Evolutionary conservation across 1,140 invertebrate species (phyloP), one percentile per base, ranked within the genome.

Genomic region (Apis florea): DNA sequence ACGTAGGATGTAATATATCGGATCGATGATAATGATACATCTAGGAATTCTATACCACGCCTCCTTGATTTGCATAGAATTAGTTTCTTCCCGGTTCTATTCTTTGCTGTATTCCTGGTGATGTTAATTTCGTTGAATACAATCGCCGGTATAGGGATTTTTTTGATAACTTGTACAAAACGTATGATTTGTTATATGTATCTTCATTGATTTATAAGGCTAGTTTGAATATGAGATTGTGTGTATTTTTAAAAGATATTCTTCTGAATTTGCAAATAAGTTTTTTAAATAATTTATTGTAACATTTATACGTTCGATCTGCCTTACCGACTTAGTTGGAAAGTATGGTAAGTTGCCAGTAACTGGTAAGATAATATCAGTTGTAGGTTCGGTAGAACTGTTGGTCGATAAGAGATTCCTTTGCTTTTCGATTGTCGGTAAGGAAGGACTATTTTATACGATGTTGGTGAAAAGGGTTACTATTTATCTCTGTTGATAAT

Each of bases 21-120:
- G 21, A 6, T 26, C 54, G 31, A 74, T 79, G 61, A 72, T 73
- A 73, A 77, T 77, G 63, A 80, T 82, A 63, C 12, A 71, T 70
- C 40, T 51, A 74, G 24, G 56, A 77, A 84, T 87, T 86, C 59
- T 66, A 5, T 6, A 66, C 82, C 64, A 64, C 77, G 53, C 64
- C 73, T 75, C 61, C 67, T 56, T 68, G 0, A 83, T 83, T 85
- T 88, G 58, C 71, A 73, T 88, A 75, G 66, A 87, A 84, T 87
- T 75, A 56, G 51, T 79, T 53, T 10, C 40, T 87, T 76, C 66
- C 77, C 54, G 64, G 26, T 56, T 77, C n/a, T 13, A 15, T 84
- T 24, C 58, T 68, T 58, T n/a, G 3, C 56, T 53, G 49, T 56
- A 58, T 58, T 72, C 11, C 49, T 73, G 11, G 58, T 0, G 31